Evolutionary conservation across 2,113 vertebrate genomes (phyloP).

Genomic region (Pseudonaja textilis): DNA sequence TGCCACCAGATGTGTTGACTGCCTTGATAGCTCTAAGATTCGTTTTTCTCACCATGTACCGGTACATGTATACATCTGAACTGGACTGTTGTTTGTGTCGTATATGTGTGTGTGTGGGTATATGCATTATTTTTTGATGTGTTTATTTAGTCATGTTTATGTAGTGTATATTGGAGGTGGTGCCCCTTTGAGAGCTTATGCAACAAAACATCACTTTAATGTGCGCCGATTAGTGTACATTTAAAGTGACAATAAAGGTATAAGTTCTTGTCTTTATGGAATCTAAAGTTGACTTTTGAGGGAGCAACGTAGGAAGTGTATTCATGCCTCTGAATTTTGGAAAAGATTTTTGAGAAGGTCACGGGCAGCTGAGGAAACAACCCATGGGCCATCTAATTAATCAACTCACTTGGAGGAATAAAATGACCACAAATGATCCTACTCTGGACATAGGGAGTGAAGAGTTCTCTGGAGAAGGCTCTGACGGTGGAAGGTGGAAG

Average conservation of each 20-base stretch:
- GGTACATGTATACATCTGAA: too few species aligned
- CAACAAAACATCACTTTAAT: too few species aligned
- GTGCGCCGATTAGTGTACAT: too few species aligned
- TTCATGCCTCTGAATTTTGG: not conserved
- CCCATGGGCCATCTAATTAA: not conserved
- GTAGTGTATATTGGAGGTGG: too few species aligned
- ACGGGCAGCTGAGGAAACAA: not conserved
- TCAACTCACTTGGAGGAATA: not conserved
- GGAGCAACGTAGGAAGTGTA: not conserved
- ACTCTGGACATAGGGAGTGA: not conserved
- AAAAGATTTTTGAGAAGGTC: not conserved
- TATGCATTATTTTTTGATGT: too few species aligned
- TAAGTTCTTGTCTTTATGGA: not conserved
- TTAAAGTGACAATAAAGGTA: too few species aligned
- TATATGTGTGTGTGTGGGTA: too few species aligned
- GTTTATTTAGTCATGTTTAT: too few species aligned
- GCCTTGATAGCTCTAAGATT: not conserved
- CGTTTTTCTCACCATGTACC: too few species aligned
- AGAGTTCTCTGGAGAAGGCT: not conserved
- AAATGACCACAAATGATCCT: not conserved
- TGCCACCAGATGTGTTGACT: not conserved
- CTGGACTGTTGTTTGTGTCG: too few species aligned
- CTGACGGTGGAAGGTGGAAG: not conserved
- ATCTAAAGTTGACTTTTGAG: not conserved
- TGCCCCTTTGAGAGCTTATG: too few species aligned